Evolutionary conservation across 2,888 invertebrate species (phyloP).

Genomic region (Rhopalosiphum nymphaeae): DNA sequence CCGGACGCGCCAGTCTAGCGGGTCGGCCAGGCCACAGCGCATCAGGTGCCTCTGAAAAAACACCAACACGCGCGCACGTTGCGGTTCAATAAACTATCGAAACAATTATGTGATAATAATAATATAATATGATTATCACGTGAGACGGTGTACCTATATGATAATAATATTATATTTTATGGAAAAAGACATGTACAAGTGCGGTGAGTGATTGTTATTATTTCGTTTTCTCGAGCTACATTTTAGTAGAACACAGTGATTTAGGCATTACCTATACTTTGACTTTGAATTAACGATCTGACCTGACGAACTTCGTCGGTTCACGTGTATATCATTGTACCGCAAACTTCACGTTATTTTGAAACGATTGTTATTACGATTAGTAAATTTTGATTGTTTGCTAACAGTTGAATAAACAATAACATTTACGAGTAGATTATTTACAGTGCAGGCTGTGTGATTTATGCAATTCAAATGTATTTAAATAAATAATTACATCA

Average conservation of each 20-base stretch:
- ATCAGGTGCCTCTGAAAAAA: constrained; percentile 72
- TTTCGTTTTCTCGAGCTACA: background rate
- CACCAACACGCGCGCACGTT: background rate
- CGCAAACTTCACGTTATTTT: background rate
- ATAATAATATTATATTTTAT: background rate
- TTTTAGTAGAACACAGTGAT: background rate
- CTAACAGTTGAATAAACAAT: background rate
- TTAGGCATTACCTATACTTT: background rate
- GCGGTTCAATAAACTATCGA: constrained; percentile 10
- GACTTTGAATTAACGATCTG: background rate
- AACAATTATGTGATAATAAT: background rate
- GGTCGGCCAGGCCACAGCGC: constrained; percentile 67
- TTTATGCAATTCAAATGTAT: background rate
- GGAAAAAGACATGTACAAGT: background rate
- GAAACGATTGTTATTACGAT: background rate
- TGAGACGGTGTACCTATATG: background rate
- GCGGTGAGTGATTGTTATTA: background rate
- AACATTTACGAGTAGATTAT: background rate
- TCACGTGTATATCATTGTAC: background rate
- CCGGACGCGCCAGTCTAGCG: constrained; percentile 70
- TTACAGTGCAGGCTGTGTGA: background rate
- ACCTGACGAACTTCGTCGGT: background rate
- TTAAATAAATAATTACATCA: background rate
- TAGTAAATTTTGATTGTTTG: background rate
- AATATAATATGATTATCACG: background rate